Evolutionary conservation across 2,888 invertebrate genomes (phyloP), one percentile per base, ranked within the genome.

Genomic region (Elmis aenea): DNA sequence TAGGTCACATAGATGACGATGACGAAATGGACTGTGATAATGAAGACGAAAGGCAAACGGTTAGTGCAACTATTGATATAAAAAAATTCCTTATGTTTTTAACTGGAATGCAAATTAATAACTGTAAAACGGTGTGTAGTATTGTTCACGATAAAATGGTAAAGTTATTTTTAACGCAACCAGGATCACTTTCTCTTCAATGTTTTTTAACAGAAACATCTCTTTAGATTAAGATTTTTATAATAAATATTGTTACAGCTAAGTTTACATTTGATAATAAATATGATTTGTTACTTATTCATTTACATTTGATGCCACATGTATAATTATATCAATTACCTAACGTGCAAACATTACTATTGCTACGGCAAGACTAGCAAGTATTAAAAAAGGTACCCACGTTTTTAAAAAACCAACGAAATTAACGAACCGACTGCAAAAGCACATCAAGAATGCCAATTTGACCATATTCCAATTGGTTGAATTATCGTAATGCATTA

Each of bases 381-480:
- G 8, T 4, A 20, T 6, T 8, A 43, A 15, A 38, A 91, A 91
- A 4, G 92, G 92, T 38, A 85, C 49, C 91, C 91, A 92, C 0
- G 90, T 88, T 69, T 87, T 90, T 21, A 90, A 37, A 54, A 86
- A 81, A 29, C 73, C 81, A 27, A 62, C 58, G 57, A 76, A 69
- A 64, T 82, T 84, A 45, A 92, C 85, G 70, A 89, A 94, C 71
- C 77, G 85, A 2, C 89, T 85, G 63, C 78, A 75, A 28, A 82
- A 46, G n/a, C 83, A 71, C 74, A 92, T 83, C 53, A 82, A 76
- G 45, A 85, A 71, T 16, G 88, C 87, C 28, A 96, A 70, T 61
- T 85, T 86, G 0, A 94, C 75, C 95, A 95, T 95, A 60, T 95
- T 95, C 93, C 94, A 96, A 33, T 73, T 79, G 12, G 71, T 75